Evolutionary conservation across 2,113 vertebrate species (phyloP), one percentile per base, ranked within the genome.

Genomic region (Eleginops maclovinus): DNA sequence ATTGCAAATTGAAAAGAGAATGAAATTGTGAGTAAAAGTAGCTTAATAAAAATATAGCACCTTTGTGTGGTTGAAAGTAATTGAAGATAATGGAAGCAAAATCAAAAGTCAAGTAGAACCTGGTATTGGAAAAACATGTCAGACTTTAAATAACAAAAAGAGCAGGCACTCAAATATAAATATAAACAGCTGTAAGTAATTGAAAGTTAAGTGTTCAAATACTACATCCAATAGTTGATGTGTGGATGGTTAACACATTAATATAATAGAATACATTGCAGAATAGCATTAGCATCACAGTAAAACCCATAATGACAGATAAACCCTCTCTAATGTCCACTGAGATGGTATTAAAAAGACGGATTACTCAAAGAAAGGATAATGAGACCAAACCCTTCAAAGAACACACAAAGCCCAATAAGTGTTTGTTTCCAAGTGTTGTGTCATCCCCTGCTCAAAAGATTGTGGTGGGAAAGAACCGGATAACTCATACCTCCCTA

Each of bases 391-490:
- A 87, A 63, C 53, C 68, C 68, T 46, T 74, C 47, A 86, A 71
- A 83, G 69, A 82, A 77, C 78, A 66, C 77, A 72, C 51, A 72
- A 56, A 69, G 44, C 10, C n/a, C 54, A 64, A 26, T 8, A 49
- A 63, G 51, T 56, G 28, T 79, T 63, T 67, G 47, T 78, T 76
- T 84, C 85, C 64, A 83, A 81, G 40, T 53, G 70, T 75, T 77
- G 70, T 82, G 65, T 87, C 81, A 86, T 86, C 62, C 41, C 75
- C 54, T 64, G 63, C 58, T 75, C 70, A 31, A 51, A 74, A 77
- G 70, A 82, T 46, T 24, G 63, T 28, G 43, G 31, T 78, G 72
- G 75, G 62, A 82, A 73, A 79, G 65, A 62, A 66, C 15, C 12
- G 1, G 51, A 73, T 71, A 81, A 82, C 74, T 85, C 79, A 77